Conservation (phyloP, 2,888 invertebrate species). For the Cecidostiba fungosa region DNA sequence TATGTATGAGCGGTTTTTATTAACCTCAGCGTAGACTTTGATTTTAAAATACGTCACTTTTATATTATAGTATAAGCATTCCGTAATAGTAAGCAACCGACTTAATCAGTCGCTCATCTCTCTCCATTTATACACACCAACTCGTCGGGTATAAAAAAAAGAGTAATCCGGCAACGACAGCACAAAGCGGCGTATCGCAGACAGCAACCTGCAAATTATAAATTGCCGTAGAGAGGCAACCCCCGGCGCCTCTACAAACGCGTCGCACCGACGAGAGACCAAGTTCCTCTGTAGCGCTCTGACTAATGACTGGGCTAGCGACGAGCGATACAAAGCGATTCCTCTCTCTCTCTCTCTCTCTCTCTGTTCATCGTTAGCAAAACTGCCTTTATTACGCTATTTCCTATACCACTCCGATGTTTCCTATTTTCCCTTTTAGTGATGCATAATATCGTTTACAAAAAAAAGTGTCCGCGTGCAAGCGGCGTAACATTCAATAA, state of each 20-base stretch:
- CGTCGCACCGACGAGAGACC: background rate
- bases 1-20: background rate
- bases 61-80: background rate
- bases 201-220: slow-evolving; percentile 53
- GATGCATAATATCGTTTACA: background rate
- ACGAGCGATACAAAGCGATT: slow-evolving; percentile 47
- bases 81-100: background rate
- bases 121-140: background rate
- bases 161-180: background rate
- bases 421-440: background rate
- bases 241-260: background rate
- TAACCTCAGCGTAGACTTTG: background rate
- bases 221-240: slow-evolving; percentile 44
- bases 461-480: slow-evolving; percentile 10
- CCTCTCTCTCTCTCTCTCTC: slow-evolving; percentile 27
- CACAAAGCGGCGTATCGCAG: slow-evolving; percentile 21
- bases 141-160: background rate
- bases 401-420: background rate
- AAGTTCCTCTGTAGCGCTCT: slow-evolving; percentile 3
- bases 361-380: slow-evolving; percentile 12
- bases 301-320: slow-evolving; percentile 52
- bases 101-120: background rate
- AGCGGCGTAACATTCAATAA: slow-evolving; percentile 65
- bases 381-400: background rate
- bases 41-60: background rate